Evolutionary conservation across 1,140 invertebrate species (phyloP), one percentile per base, ranked within the genome.

Genomic region (Aphidius gifuensis): DNA sequence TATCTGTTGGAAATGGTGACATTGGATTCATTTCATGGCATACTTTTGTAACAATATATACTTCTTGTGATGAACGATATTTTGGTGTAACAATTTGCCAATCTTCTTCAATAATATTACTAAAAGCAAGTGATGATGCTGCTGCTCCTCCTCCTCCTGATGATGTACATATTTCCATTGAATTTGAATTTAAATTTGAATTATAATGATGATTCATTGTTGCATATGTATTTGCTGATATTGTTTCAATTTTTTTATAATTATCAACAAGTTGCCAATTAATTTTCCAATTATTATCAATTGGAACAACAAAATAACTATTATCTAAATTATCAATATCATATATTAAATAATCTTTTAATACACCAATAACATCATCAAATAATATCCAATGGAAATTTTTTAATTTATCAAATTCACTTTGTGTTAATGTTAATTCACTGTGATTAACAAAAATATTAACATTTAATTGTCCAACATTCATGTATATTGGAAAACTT

Each of bases 1-100:
- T 71, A n/a, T 86, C 78, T 9, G 88, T 88, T 1, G 94, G 93
- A 80, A 99, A 99, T 21, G 79, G 68, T 44, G 90, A 93, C 9
- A 81, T 53, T 0, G 95, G 92, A n/a, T 83, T 92, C 56, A 93
- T 80, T 68, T 94, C 86, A 4, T 86, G 78, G 48, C 88, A 88
- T n/a, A 96, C 88, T 73, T 90, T 84, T 4, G 91, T 92, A 1
- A 98, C 94, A 65, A 97, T 84, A 77, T 95, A 95, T 5, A 75
- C 65, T 9, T 61, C 67, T 9, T 66, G 48, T 6, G 62, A 70
- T 21, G 60, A 57, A 68, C 79, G 72, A 57, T 79, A 79, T 59
- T 61, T 75, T 6, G 75, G 74, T 21, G 62, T 66, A 55, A 80
- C 68, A 6, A 77, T 54, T 42, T 75, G 45, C 7, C 74, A 62